A percentile compares a stretch with the other conserved stretches of the same genome.
These are phyloP conservation scores for Hypsibius dujardini DNA, from an alignment of 1,140 invertebrate genomes.

Conservation along the genomic window DNA sequence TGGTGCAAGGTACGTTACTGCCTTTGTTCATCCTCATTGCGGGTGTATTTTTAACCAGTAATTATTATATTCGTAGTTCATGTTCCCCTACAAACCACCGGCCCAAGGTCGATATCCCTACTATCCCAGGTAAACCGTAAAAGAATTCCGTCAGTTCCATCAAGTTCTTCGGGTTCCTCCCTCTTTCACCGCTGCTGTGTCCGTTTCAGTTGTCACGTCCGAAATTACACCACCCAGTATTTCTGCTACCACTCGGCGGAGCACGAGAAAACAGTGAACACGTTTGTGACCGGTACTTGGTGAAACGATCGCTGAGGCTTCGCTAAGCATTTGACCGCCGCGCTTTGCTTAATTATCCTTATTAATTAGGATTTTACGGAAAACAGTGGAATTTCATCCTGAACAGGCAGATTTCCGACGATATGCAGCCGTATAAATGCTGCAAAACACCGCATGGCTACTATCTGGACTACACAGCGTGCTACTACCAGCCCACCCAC, in stretches of 20 bases:
- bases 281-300: slow-evolving; percentile 3
- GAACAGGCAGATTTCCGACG: not conserved
- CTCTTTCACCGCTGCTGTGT: not conserved
- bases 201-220: not conserved
- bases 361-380: not conserved
- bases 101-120: not conserved
- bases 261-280: not conserved
- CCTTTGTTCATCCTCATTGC: no score
- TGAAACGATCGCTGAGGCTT: no score
- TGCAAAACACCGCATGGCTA: slow-evolving; percentile 1
- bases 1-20: no score
- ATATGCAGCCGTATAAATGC: not conserved
- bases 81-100: slow-evolving; percentile 9
- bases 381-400: slow-evolving; percentile 6
- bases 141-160: not conserved
- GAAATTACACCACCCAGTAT: not conserved
- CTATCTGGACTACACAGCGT: slow-evolving; percentile 5
- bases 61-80: no score
- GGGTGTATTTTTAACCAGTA: no score
- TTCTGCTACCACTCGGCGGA: not conserved
- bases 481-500: slow-evolving; percentile 8
- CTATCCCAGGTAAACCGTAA: slow-evolving; percentile 5
- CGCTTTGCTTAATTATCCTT: not conserved
- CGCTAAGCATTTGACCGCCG: not conserved
- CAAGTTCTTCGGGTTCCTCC: not conserved